phyloP scores from a whole-genome alignment of 2,888 invertebrate genomes.

The Syrphus vitripennis region DNA sequence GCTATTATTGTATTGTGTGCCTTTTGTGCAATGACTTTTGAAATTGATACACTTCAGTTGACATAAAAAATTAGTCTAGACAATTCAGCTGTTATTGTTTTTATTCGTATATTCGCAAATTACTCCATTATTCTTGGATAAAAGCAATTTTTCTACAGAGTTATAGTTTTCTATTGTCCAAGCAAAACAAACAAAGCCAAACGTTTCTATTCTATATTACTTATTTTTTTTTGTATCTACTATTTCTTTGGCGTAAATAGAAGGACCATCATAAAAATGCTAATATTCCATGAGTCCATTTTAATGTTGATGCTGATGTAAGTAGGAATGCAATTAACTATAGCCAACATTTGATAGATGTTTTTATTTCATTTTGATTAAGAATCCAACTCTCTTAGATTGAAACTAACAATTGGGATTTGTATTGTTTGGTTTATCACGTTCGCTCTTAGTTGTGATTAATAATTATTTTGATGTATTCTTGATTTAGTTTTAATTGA shows the following conservation, averaged over 20 bases:
- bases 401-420: not conserved
- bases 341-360: constrained; percentile 33
- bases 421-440: no score
- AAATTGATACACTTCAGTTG: constrained; percentile 21
- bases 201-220: not conserved
- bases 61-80: constrained; percentile 47
- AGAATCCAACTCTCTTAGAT: not conserved
- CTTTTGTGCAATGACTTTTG: not conserved
- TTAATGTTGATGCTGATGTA: constrained; percentile 23
- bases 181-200: not conserved
- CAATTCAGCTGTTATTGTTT: constrained; percentile 5
- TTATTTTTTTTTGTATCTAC: no score
- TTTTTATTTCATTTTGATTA: constrained; percentile 48
- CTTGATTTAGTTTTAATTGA: no score
- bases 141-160: not conserved
- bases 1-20: not conserved
- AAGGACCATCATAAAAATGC: constrained; percentile 28
- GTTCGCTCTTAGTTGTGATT: no score
- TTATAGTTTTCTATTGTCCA: not conserved
- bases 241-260: not conserved
- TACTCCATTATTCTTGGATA: constrained; percentile 7
- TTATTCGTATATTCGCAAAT: constrained; percentile 21
- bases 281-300: constrained; percentile 10
- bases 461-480: no score
- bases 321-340: constrained; percentile 36